Conservation (phyloP, 23 tunicate genomes). For the Oikopleura vanhoeffeni region DNA sequence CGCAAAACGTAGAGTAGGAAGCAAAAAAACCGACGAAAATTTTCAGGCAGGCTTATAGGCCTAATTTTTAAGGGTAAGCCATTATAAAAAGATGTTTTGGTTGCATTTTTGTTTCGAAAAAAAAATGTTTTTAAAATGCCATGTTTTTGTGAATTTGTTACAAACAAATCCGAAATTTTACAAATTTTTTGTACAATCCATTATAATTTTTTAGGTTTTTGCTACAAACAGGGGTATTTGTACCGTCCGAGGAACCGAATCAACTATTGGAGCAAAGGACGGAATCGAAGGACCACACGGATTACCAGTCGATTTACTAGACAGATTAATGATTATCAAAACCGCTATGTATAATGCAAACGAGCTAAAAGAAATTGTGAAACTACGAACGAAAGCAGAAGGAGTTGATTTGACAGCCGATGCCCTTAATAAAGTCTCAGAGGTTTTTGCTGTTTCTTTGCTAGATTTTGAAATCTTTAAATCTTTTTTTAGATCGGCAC, state of each 20-base stretch:
- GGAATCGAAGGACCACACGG: constrained; percentile 89
- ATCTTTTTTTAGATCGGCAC: not conserved
- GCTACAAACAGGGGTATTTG: not conserved
- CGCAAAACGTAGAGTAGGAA: no score
- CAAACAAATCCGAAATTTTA: no score
- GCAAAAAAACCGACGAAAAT: no score
- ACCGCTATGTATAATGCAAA: constrained; percentile 81
- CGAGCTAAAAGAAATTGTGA: constrained; percentile 53
- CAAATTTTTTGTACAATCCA: not conserved
- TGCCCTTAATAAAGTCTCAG: constrained; percentile 47
- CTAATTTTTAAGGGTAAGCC: no score
- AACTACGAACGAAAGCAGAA: constrained; percentile 73
- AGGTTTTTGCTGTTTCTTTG: constrained; percentile 2
- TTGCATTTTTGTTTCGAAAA: no score
- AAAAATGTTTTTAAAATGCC: no score
- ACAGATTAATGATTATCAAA: constrained; percentile 72
- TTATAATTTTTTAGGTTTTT: not conserved
- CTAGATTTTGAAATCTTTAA: no score
- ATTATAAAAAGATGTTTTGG: no score
- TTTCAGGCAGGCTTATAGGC: no score
- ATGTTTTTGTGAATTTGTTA: no score
- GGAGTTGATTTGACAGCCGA: constrained; percentile 62
- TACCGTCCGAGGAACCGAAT: constrained; percentile 13
- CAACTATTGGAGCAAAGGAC: constrained; percentile 52
- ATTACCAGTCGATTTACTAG: constrained; percentile 78